Percentiles rank a stretch among this genome's conserved stretches.
Conservation (phyloP, 92 coral and sea anemone species). For the Porites lobata region DNA sequence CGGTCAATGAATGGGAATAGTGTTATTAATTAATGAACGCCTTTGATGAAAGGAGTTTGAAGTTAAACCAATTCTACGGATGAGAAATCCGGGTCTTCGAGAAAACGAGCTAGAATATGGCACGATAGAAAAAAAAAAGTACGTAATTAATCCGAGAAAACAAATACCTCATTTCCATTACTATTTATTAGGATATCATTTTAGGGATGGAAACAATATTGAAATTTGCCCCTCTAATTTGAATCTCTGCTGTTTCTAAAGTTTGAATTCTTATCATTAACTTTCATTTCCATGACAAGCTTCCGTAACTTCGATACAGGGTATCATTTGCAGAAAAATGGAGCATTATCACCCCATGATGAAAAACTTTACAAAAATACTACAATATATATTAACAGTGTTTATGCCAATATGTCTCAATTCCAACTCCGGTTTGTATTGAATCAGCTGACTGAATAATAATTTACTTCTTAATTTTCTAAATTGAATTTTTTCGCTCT, state of each 20-base stretch:
- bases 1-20: constrained; percentile 50
- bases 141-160: neutral
- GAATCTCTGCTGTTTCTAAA: constrained; percentile 2
- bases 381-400: neutral
- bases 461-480: no score
- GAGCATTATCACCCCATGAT: neutral
- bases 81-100: constrained; percentile 23
- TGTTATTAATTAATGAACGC: constrained; percentile 65
- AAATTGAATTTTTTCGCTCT: neutral
- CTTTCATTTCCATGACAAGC: constrained; percentile 22
- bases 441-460: constrained; percentile 39
- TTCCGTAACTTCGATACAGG: constrained; percentile 34
- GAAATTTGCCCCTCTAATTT: constrained; percentile 28
- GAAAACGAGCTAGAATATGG: neutral
- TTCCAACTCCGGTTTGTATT: constrained; percentile 3
- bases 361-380: neutral
- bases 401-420: neutral
- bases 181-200: neutral
- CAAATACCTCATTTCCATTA: neutral
- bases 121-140: neutral
- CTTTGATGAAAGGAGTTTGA: constrained; percentile 35
- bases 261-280: constrained; percentile 6
- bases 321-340: neutral
- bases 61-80: constrained; percentile 29
- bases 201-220: neutral